A percentile compares a stretch with the other conserved stretches of the same genome.
These are phyloP conservation scores for Trogon surrucura DNA, from an alignment of 2,113 vertebrate genomes.

Conservation along the genomic window DNA sequence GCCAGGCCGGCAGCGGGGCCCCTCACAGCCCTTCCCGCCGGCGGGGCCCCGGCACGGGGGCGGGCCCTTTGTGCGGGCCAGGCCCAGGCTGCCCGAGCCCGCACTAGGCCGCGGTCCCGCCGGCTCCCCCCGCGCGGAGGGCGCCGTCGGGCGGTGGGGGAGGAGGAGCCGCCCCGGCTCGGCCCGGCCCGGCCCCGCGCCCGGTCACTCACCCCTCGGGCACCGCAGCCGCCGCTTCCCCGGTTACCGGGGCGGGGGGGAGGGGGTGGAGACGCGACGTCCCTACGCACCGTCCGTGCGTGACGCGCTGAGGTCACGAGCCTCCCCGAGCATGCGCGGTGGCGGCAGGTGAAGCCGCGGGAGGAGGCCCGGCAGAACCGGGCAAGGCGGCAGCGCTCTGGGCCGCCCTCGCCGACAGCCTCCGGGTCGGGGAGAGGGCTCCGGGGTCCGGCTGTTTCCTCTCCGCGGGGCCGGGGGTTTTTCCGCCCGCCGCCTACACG, in stretches of 20 bases:
- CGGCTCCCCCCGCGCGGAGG: too few species aligned
- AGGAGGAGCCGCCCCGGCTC: not conserved
- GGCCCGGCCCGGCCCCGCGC: not conserved
- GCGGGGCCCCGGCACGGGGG: too few species aligned
- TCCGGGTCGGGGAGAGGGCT: not conserved
- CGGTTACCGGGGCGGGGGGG: conserved; percentile 56
- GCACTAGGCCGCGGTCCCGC: too few species aligned
- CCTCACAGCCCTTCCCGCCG: not conserved
- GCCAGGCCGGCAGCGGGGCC: too few species aligned
- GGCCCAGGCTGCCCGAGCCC: too few species aligned
- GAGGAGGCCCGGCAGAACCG: not conserved
- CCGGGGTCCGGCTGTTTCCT: too few species aligned
- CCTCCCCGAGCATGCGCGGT: not conserved
- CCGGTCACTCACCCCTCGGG: not conserved
- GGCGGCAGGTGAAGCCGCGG: not conserved
- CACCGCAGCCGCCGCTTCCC: conserved; percentile 15
- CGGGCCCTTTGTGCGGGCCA: too few species aligned
- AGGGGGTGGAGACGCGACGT: not conserved
- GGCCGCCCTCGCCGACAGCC: accelerated
- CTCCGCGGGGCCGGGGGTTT: not conserved
- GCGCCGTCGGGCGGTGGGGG: too few species aligned
- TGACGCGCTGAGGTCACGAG: not conserved
- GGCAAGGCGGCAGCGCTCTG: not conserved
- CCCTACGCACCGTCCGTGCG: not conserved
- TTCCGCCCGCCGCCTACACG: accelerated